These are phyloP conservation scores for Ondatra zibethicus DNA, from an alignment of 2,113 vertebrate genomes.

Conservation along the genomic window DNA sequence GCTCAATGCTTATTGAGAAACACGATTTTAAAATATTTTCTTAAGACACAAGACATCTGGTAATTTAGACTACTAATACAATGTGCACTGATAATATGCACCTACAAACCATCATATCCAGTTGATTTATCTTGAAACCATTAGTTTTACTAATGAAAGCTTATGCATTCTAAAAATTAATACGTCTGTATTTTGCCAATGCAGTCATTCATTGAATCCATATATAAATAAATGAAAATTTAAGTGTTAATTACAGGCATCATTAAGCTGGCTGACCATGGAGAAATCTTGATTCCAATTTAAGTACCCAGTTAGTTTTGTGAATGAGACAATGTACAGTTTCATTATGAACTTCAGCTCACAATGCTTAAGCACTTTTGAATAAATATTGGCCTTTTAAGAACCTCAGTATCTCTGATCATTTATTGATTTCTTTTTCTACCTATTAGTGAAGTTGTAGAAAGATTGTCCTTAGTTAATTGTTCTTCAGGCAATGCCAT, in stretches of 20 bases:
- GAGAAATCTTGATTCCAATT: neutral
- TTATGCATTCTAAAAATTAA: neutral
- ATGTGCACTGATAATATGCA: neutral
- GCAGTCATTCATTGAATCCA: neutral
- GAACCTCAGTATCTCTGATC: neutral
- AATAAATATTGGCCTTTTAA: neutral
- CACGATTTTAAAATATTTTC: neutral
- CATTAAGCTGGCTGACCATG: neutral
- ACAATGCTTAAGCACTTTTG: neutral
- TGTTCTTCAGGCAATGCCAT: neutral
- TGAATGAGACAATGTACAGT: neutral
- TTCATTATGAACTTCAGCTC: neutral
- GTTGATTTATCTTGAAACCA: neutral
- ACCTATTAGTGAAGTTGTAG: neutral
- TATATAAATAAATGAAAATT: neutral
- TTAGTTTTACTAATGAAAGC: neutral
- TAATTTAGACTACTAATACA: neutral
- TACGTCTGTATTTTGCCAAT: neutral
- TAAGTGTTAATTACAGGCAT: neutral
- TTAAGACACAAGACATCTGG: neutral
- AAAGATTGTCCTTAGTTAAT: neutral
- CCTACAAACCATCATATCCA: neutral
- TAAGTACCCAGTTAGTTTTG: neutral
- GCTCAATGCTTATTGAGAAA: neutral
- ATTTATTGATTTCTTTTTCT: neutral